Evolutionary conservation across 2,113 vertebrate species (phyloP).

Genomic region (Myanophis thanlyinensis): DNA sequence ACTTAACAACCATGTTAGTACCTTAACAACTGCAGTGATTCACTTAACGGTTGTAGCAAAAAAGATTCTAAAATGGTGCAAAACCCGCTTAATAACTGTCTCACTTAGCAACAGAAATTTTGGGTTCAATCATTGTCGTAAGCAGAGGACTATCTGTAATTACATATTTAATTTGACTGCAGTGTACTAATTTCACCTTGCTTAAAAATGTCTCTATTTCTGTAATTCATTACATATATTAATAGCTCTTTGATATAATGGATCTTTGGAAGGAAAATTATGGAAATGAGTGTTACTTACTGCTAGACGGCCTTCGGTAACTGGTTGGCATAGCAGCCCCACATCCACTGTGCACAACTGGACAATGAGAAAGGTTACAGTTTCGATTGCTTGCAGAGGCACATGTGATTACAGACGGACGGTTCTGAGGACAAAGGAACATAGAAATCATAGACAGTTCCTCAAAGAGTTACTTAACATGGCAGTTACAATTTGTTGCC

Average conservation of each 20-base stretch:
- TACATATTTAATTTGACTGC: background rate
- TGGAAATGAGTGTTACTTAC: slow-evolving; percentile 67
- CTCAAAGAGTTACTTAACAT: background rate
- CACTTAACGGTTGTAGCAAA: background rate
- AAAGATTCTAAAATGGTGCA: background rate
- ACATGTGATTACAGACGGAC: slow-evolving; percentile 96
- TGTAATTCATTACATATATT: background rate
- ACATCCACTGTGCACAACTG: slow-evolving; percentile 88
- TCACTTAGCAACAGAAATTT: background rate
- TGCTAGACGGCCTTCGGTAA: slow-evolving; percentile 85
- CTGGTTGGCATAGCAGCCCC: slow-evolving; percentile 70
- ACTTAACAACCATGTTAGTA: background rate
- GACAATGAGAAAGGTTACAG: slow-evolving; percentile 96
- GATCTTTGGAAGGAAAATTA: background rate
- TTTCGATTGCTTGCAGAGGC: slow-evolving; percentile 92
- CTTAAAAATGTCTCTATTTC: background rate
- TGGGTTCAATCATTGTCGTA: background rate
- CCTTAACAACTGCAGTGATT: background rate
- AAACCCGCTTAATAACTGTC: background rate
- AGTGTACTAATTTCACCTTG: background rate
- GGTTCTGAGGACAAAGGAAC: slow-evolving; percentile 76
- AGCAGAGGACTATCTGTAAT: background rate
- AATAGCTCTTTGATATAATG: background rate
- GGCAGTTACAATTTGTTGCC: background rate
- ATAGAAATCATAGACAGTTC: background rate